Evolutionary conservation across 2,888 invertebrate species (phyloP).

Genomic region (Nomada ruficornis): DNA sequence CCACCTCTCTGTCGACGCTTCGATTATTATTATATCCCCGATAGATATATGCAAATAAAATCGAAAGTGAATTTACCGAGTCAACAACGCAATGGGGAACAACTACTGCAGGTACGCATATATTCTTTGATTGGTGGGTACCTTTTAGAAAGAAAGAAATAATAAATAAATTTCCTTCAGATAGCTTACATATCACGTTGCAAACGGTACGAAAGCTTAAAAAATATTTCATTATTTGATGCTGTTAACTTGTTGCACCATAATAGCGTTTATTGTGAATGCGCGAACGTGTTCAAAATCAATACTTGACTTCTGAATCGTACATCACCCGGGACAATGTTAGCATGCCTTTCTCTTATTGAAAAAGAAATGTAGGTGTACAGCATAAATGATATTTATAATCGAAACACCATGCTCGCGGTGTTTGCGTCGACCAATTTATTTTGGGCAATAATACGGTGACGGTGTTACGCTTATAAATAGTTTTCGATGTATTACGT

Average conservation of each 20-base stretch:
- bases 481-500: slow-evolving; percentile 74
- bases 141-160: not conserved
- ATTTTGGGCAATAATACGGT: slow-evolving; percentile 74
- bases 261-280: not conserved
- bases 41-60: slow-evolving; percentile 33
- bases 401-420: slow-evolving; percentile 43
- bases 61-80: not conserved
- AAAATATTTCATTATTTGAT: not conserved
- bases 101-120: not conserved
- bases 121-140: not conserved
- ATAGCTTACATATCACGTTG: not conserved
- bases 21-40: slow-evolving; percentile 57
- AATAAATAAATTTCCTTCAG: not conserved
- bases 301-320: not conserved
- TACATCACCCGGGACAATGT: not conserved
- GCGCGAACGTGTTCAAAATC: not conserved
- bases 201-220: too few species aligned
- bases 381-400: slow-evolving; percentile 56
- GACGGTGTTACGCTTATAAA: slow-evolving; percentile 74
- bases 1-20: slow-evolving; percentile 47
- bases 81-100: not conserved
- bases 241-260: not conserved
- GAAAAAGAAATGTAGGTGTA: not conserved
- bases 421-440: slow-evolving; percentile 57
- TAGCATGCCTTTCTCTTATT: not conserved